Conservation (phyloP, 2,888 invertebrate genomes). For the Drosophila tripunctata region DNA sequence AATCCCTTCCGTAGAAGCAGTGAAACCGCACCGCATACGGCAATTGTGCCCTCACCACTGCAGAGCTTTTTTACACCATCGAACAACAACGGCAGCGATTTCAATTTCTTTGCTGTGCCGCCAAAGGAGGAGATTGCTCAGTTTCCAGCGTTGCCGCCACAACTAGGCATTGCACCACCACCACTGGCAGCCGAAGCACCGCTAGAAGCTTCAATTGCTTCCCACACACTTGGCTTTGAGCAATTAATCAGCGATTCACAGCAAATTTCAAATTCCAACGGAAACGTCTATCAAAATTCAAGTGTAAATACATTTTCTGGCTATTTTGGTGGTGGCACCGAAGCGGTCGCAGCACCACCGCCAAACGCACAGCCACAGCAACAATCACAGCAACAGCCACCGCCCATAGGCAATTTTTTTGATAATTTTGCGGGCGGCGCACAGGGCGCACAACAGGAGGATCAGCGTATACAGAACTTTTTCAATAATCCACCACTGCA, state of each 20-base stretch:
- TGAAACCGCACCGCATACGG: conserved; percentile 29
- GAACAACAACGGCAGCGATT: conserved; percentile 26
- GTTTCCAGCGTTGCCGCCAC: conserved; percentile 55
- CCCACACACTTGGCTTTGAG: conserved; percentile 54
- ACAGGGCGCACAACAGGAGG: conserved; percentile 65
- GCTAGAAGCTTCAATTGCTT: not conserved
- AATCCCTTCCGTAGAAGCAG: conserved; percentile 43
- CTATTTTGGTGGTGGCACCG: conserved; percentile 52
- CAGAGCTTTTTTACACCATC: conserved; percentile 65
- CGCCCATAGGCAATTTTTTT: conserved; percentile 50
- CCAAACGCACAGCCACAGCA: conserved; percentile 3
- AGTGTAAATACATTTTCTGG: conserved; percentile 57
- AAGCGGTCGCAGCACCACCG: conserved; percentile 21
- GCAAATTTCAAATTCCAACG: conserved; percentile 27
- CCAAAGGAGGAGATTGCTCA: conserved; percentile 2
- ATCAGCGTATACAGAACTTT: conserved; percentile 83
- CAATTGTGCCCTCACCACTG: conserved; percentile 47
- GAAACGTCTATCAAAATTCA: conserved; percentile 54
- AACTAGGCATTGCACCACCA: conserved; percentile 36
- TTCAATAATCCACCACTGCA: conserved; percentile 84
- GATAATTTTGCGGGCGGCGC: conserved; percentile 44
- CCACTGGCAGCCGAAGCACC: conserved; percentile 22
- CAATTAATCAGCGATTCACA: conserved; percentile 49
- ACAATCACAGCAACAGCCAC: conserved; percentile 9
- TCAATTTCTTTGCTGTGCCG: conserved; percentile 39